Percentiles rank a stretch among this genome's conserved stretches.
Conservation (phyloP, 1,140 invertebrate species). For the Caenorhabditis briggsae region DNA sequence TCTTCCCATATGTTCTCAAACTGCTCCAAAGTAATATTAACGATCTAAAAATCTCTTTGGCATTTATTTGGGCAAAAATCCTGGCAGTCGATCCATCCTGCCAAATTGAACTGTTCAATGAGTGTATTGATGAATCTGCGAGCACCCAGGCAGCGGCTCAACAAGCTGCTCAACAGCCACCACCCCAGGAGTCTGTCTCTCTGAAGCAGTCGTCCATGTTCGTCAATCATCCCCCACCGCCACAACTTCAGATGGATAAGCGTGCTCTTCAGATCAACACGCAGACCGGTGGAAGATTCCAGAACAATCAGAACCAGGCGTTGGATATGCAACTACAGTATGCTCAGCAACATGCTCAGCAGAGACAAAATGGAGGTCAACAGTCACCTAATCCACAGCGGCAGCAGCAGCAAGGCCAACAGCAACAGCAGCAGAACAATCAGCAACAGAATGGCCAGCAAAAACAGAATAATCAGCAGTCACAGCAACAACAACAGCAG, state of each 20-base stretch:
- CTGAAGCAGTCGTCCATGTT: slow-evolving; percentile 23
- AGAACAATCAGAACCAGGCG: slow-evolving; percentile 33
- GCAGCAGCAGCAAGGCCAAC: background rate
- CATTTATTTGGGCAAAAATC: slow-evolving; percentile 99
- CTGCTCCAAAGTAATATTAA: slow-evolving; percentile 89
- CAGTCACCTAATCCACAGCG: slow-evolving; percentile 8
- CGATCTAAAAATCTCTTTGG: slow-evolving; percentile 90
- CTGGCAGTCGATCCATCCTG: slow-evolving; percentile 90
- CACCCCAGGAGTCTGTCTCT: background rate
- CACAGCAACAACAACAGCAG: background rate
- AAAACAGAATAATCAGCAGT: background rate
- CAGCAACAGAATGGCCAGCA: background rate
- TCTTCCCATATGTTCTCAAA: slow-evolving; percentile 95
- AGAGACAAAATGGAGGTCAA: background rate
- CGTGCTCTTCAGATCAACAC: slow-evolving; percentile 20
- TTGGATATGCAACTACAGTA: slow-evolving; percentile 36
- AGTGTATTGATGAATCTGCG: slow-evolving; percentile 82
- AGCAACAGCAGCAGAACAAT: slow-evolving; percentile 5
- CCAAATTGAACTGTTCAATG: slow-evolving; percentile 93
- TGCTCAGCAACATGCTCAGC: slow-evolving; percentile 7
- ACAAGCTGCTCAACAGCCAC: background rate
- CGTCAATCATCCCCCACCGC: slow-evolving; percentile 25
- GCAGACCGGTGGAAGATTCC: slow-evolving; percentile 28
- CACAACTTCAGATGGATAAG: slow-evolving; percentile 17
- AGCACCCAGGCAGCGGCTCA: slow-evolving; percentile 11